Percentiles rank a stretch among this genome's conserved stretches.
phyloP scores from a whole-genome alignment of 2,113 vertebrate species.

The Neodontobutis hainanensis region DNA sequence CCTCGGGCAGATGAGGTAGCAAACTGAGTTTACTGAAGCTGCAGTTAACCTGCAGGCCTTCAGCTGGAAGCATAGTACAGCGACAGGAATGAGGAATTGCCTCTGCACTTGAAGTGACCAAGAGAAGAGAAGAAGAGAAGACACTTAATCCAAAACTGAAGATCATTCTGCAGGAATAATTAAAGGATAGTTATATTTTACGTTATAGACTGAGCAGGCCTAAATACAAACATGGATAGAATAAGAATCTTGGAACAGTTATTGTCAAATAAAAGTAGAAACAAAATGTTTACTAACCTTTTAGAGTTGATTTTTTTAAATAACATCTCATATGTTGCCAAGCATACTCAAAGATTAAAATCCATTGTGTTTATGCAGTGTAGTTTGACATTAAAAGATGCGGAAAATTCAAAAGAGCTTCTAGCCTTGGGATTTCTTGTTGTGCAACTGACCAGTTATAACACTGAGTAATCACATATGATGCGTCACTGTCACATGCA shows the following conservation, averaged over 20 bases:
- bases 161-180: constrained; percentile 65
- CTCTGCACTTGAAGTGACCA: constrained; percentile 35
- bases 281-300: constrained; percentile 52
- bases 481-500: constrained; percentile 11
- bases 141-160: constrained; percentile 46
- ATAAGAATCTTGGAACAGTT: too few species aligned
- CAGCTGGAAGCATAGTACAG: constrained; percentile 38
- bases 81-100: constrained; percentile 44
- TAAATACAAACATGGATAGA: not conserved
- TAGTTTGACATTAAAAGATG: not conserved
- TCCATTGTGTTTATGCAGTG: not conserved
- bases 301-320: constrained; percentile 25
- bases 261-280: not conserved
- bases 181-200: constrained; percentile 5
- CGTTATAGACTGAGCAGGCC: too few species aligned
- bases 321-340: not conserved
- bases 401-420: not conserved
- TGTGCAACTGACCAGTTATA: constrained; percentile 7
- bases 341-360: constrained; percentile 40
- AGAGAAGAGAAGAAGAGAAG: constrained; percentile 65
- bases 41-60: constrained; percentile 70
- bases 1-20: constrained; percentile 60
- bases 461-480: constrained; percentile 3
- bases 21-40: constrained; percentile 59
- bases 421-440: not conserved